Base-by-base conservation (phyloP, 2,797 vertebrate genomes). In the Hydrophis major region DNA sequence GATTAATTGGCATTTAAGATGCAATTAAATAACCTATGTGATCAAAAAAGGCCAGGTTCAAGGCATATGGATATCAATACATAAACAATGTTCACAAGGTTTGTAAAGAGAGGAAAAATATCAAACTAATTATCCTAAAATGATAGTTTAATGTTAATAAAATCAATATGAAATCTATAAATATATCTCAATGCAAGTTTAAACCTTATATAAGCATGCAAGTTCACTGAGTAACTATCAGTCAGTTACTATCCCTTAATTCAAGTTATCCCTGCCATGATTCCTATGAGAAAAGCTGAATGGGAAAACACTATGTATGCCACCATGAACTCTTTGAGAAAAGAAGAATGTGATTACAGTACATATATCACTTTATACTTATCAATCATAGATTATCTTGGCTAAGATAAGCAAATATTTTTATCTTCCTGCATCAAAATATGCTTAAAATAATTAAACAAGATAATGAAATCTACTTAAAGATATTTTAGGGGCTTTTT, bases 321-420 rank as follows among this genome's bases (percentile, higher is more conserved):
- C 74, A 42, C 18, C 20, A 4, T 83, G 37, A 78, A 6, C 14
- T 78, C 32, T 42, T 78, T 78, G 69, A 78, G 32, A 78, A 78
- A 78, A 78, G 32, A 8, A 6, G 32, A 37, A 78, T 20, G 7
- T 37, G 20, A 56, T 14, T 56, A 87, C 47, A 47, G 47, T 47
- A 47, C 56, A 96, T 74, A 96, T 95, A 96, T 20, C 92, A 92
- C 92, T 97, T 95, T 91, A 96, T 92, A 95, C 93, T 95, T 91
- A 94, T 96, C 94, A 90, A 94, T 92, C 91, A 28, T 63, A 27
- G 28, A 28, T 63, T 63, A 63, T 63, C 96, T 94, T 95, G 94
- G 93, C 50, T 93, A 92, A 95, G 93, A 97, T 94, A 97, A 96
- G 96, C 96, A 4, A 96, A 18, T 93, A 93, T 95, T 95, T 96